Base-by-base conservation (phyloP, 2,113 vertebrate genomes). In the Poeciliopsis retropinna region DNA sequence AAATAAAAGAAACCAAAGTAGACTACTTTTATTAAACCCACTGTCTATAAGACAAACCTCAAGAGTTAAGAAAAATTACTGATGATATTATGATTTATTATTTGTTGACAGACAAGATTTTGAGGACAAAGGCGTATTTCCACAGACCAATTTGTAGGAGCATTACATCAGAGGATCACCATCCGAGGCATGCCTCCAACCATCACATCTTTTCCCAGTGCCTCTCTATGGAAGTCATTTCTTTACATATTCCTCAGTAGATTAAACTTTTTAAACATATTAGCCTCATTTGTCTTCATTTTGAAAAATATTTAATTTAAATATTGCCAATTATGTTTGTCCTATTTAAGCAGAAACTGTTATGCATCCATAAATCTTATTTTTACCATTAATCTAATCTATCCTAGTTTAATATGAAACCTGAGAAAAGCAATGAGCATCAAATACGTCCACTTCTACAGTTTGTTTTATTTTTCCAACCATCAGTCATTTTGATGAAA, bases 141-240 rank as follows among this genome's bases (percentile, higher is more conserved):
- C 19, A 37, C 13, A 60, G 31, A n/a, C 2, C 2, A 32, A 22
- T 32, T 69, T 32, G 22, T 51, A 3, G 51, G 15, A 32, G 32
- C 30, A 72, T 72, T 34, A 57, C 22, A 29, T 72, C 57, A 72
- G 39, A 47, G 22, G 22, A 73, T 72, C 41, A 10, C 13, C 34
- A 54, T 66, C 44, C 60, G 5, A 34, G 15, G 25, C 19, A 17
- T 37, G 30, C 17, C 14, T 64, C 17, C 1, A 14, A 34, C 27
- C 11, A 41, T 25, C 22, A 14, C 12, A 41, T 27, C 5, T 66
- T 14, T 39, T 39, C 39, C 64, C 12, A 41, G 8, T 15, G n/a
- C 5, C 17, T 41, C 13, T n/a, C 34, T 66, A 5, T 4, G 32
- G 51, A 19, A 25, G 22, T 57, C 7, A 57, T 25, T 57, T 9